Percentiles rank a stretch among this genome's conserved stretches.
Evolutionary conservation across 1,140 invertebrate genomes (phyloP).

Genomic region (Globodera rostochiensis): DNA sequence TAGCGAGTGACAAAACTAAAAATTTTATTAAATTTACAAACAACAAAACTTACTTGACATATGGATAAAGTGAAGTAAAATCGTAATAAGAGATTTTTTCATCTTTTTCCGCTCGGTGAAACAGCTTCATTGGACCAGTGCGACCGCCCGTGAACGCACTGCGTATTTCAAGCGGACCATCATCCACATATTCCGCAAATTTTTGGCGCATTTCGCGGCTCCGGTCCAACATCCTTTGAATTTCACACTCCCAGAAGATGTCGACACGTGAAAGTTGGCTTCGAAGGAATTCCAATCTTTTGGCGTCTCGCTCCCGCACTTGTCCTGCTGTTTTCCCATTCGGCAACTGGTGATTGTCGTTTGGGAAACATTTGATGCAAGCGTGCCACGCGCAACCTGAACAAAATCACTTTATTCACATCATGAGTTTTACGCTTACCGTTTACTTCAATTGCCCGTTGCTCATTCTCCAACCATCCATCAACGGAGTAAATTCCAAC

Average conservation of each 20-base stretch:
- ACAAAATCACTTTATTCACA: not conserved
- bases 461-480: not conserved
- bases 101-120: not conserved
- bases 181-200: slow-evolving; percentile 5
- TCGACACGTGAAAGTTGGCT: not conserved
- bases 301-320: not conserved
- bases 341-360: not conserved
- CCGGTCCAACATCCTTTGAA: not conserved
- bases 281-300: not conserved
- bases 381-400: slow-evolving; percentile 12
- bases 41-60: not conserved
- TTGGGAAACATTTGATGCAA: not conserved
- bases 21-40: too few species aligned
- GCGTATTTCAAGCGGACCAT: slow-evolving; percentile 5
- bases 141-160: not conserved
- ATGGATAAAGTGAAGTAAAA: not conserved
- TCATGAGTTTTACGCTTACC: not conserved
- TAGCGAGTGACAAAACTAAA: not conserved
- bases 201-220: slow-evolving; percentile 4
- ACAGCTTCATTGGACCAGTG: not conserved
- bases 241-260: slow-evolving; percentile 23
- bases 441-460: slow-evolving; percentile 16
- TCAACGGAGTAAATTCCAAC: slow-evolving; percentile 16
- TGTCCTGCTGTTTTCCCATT: slow-evolving; percentile 10
- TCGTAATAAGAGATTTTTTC: slow-evolving; percentile 19